phyloP scores from a whole-genome alignment of 2,888 invertebrate species.

The Allacma fusca region DNA sequence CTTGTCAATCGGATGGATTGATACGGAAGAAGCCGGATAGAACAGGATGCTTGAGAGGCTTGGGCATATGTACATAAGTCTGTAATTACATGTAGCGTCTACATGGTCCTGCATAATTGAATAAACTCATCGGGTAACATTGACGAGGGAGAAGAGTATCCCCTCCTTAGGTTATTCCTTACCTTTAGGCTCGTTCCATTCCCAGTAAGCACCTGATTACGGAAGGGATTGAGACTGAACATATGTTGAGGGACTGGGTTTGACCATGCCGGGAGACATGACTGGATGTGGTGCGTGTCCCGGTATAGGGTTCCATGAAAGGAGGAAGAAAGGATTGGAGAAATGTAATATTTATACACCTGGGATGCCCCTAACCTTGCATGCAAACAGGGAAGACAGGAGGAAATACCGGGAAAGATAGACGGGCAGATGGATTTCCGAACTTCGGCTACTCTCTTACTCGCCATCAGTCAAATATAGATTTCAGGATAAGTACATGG shows the following conservation, averaged over 20 bases:
- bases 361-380: slow-evolving; percentile 36
- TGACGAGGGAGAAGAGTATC: too few relatives aligned
- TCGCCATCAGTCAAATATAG: background rate
- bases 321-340: background rate
- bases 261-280: background rate
- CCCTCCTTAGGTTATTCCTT: too few relatives aligned
- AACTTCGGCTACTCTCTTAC: background rate
- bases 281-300: slow-evolving; percentile 30
- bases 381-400: slow-evolving; percentile 10
- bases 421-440: slow-evolving; percentile 18
- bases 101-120: too few relatives aligned
- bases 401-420: slow-evolving; percentile 37
- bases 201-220: too few relatives aligned
- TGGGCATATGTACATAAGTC: too few relatives aligned
- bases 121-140: too few relatives aligned
- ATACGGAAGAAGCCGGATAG: background rate
- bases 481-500: slow-evolving; percentile 14
- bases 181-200: too few relatives aligned
- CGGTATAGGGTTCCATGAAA: background rate
- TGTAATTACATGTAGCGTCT: too few relatives aligned
- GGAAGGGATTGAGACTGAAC: too few relatives aligned
- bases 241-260: too few relatives aligned
- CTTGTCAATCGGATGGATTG: background rate
- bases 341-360: slow-evolving; percentile 38
- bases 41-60: too few relatives aligned